phyloP scores from a whole-genome alignment of 1,140 invertebrate species.

The Drosophila dunni region DNA sequence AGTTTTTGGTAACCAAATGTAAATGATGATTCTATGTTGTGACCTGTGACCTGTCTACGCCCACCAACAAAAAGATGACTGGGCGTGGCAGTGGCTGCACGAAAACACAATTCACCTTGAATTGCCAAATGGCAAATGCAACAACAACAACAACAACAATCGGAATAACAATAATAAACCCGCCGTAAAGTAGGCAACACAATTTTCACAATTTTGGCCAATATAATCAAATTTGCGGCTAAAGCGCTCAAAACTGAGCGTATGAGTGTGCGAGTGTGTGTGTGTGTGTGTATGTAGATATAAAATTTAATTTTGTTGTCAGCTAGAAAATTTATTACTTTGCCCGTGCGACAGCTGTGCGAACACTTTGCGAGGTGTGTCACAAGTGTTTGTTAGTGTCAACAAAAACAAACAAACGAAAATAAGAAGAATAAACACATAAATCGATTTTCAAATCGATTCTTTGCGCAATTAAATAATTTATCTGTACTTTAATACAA shows the following conservation, averaged over 20 bases:
- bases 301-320: constrained; percentile 9
- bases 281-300: too few relatives aligned
- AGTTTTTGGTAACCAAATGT: constrained; percentile 49
- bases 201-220: constrained; percentile 12
- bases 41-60: constrained; percentile 13
- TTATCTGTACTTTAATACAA: too few relatives aligned
- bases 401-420: background rate
- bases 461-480: too few relatives aligned
- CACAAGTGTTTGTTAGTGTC: background rate
- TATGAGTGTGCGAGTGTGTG: too few relatives aligned
- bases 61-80: background rate
- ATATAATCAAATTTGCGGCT: constrained; percentile 14
- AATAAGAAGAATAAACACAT: background rate
- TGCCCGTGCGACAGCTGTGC: constrained; percentile 2
- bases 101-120: constrained; percentile 60
- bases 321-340: background rate
- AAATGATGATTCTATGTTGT: constrained; percentile 46
- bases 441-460: too few relatives aligned
- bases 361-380: background rate
- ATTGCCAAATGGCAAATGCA: constrained; percentile 44
- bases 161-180: background rate
- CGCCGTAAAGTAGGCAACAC: constrained; percentile 14
- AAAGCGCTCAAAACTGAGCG: constrained; percentile 1
- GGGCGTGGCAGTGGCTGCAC: constrained; percentile 40
- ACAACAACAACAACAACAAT: background rate